These are phyloP conservation scores for Leistus spinibarbis DNA, from an alignment of 2,888 invertebrate species.

Conservation along the genomic window DNA sequence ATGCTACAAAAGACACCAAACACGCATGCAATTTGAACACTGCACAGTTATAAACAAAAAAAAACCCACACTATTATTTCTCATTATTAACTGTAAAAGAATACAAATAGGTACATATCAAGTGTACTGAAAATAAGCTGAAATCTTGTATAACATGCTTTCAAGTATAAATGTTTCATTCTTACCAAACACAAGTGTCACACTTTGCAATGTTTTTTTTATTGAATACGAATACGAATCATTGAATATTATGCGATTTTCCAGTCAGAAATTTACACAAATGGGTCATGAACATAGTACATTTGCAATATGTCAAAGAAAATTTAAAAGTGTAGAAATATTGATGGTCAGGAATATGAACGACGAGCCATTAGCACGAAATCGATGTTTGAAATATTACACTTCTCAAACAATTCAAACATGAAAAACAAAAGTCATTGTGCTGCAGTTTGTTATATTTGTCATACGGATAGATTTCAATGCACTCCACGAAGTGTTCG, in stretches of 20 bases:
- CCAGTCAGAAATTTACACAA: neutral
- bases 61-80: neutral
- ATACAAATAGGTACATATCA: neutral
- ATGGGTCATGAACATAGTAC: neutral
- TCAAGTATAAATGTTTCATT: neutral
- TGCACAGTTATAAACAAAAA: neutral
- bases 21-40: neutral
- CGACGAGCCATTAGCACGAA: slow-evolving; percentile 50
- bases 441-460: slow-evolving; percentile 9
- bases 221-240: slow-evolving; percentile 11
- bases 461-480: neutral
- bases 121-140: neutral
- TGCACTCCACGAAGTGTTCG: slow-evolving; percentile 13
- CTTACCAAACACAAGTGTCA: slow-evolving; percentile 32
- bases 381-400: slow-evolving; percentile 54
- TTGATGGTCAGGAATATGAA: slow-evolving; percentile 42
- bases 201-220: slow-evolving; percentile 23
- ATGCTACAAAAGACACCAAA: too few relatives aligned
- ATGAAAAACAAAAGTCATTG: slow-evolving; percentile 17
- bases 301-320: slow-evolving; percentile 19
- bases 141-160: slow-evolving; percentile 16
- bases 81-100: neutral
- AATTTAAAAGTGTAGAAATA: slow-evolving; percentile 30
- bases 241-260: neutral
- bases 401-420: slow-evolving; percentile 35